Evolutionary conservation across 1,140 invertebrate species (phyloP), one percentile per base, ranked within the genome.

Genomic region (Zaprionus taronus): DNA sequence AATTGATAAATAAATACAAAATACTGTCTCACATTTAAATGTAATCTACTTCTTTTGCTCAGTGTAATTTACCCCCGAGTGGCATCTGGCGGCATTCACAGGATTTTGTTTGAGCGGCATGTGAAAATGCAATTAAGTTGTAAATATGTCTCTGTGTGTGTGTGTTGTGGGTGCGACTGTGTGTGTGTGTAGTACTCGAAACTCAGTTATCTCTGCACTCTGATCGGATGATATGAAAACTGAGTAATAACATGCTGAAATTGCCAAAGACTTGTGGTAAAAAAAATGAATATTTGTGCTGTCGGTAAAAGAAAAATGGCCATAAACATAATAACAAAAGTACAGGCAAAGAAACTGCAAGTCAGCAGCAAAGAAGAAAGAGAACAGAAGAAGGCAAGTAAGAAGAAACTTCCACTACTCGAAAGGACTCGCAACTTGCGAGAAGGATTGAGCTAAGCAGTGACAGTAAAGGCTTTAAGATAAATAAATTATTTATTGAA

Each of bases 111-210:
- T 58, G 57, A 68, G 68, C 83, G 67, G 79, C 81, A 87, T 89
- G 83, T 87, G 83, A 87, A 87, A 89, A 86, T 84, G 85, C 84
- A 87, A 87, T 87, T 87, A 87, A 87, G 81, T 83, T 89, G 84
- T 87, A 81, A 72, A 81, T 73, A 73, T 72, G 51, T 68, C 34
- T 49, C 58, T 20, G n/a, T 57, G 31, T 20, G 15, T 36, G 31
- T 28, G 22, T 65, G 22, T 65, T 53, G 31, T 53, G 31, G 31
- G 31, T 31, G 31, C 9, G 31, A 11, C 31, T 34, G 31, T 11
- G 9, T 34, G 26, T 56, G 53, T 26, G 53, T 7, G 53, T 5
- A n/a, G 47, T 47, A 47, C n/a, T 47, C 38, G n/a, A 9, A 7
- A n/a, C 41, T 47, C n/a, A 22, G 47, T 34, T 34, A 41, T 44